Conservation (phyloP, 2,797 vertebrate species). For the Oophaga sylvatica region DNA sequence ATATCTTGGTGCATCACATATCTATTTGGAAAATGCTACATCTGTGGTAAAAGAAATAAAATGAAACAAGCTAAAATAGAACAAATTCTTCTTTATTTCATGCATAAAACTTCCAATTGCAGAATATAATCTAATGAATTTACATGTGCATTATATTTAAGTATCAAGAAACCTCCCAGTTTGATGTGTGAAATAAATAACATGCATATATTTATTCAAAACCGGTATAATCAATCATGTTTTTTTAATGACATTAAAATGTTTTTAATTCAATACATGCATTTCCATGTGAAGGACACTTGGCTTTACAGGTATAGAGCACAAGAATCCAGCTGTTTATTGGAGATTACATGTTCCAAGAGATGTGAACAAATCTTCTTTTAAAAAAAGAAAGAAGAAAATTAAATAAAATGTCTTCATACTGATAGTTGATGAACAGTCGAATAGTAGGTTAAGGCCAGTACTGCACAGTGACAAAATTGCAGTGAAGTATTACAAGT, state of each 20-base stretch:
- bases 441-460: neutral
- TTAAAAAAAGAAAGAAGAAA: neutral
- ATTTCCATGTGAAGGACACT: slow-evolving; percentile 56
- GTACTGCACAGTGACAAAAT: no score
- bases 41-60: neutral
- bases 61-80: neutral
- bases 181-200: neutral
- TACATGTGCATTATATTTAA: neutral
- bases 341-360: slow-evolving; percentile 55
- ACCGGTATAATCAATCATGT: neutral
- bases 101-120: neutral
- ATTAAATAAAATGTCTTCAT: slow-evolving; percentile 8
- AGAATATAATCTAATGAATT: neutral
- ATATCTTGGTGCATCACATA: no score
- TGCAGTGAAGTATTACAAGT: no score
- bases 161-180: neutral
- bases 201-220: neutral
- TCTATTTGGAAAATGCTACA: neutral
- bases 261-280: neutral
- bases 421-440: slow-evolving; percentile 2
- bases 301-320: slow-evolving; percentile 32
- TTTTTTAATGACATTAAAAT: slow-evolving; percentile 12
- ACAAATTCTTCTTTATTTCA: neutral
- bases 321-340: slow-evolving; percentile 49
- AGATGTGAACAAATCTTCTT: slow-evolving; percentile 33